phyloP scores from a whole-genome alignment of 1,140 invertebrate genomes.

The Bombus turneri region DNA sequence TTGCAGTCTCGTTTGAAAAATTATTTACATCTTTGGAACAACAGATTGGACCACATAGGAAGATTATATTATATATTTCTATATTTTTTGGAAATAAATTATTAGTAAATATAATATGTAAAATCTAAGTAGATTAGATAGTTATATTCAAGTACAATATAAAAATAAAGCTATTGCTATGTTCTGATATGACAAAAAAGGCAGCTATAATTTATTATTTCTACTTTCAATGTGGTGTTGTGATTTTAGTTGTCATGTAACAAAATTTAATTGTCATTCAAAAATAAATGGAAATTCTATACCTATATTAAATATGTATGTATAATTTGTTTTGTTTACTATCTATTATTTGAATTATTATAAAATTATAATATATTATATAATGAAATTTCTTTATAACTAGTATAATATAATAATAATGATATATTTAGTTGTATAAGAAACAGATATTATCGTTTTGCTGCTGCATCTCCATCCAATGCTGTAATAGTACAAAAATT shows the following conservation, averaged over 20 bases:
- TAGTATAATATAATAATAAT: constrained; percentile 42
- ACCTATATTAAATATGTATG: constrained; percentile 37
- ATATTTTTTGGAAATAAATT: constrained; percentile 38
- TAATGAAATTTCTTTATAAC: constrained; percentile 30
- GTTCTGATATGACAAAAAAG: constrained; percentile 38
- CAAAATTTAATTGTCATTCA: constrained; percentile 9
- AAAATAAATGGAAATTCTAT: constrained; percentile 38
- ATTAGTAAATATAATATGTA: constrained; percentile 31
- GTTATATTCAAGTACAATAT: constrained; percentile 26
- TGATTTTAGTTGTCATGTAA: constrained; percentile 15
- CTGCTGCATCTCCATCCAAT: constrained; percentile 75
- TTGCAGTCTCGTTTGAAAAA: constrained; percentile 32
- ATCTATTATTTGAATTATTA: constrained; percentile 41
- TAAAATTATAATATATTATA: constrained; percentile 9
- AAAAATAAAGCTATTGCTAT: constrained; percentile 49
- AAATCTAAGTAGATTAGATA: constrained; percentile 22
- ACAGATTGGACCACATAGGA: constrained; percentile 41
- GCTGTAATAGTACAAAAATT: constrained; percentile 69
- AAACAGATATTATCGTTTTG: constrained; percentile 75
- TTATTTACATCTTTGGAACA: constrained; percentile 53
- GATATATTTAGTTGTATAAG: constrained; percentile 1
- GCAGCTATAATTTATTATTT: constrained; percentile 17
- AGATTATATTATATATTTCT: constrained; percentile 33
- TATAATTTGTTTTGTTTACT: constrained; percentile 43
- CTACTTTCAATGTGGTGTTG: constrained; percentile 32